These are phyloP conservation scores for Raja brachyura DNA, from an alignment of 2,113 vertebrate genomes.

Conservation along the genomic window DNA sequence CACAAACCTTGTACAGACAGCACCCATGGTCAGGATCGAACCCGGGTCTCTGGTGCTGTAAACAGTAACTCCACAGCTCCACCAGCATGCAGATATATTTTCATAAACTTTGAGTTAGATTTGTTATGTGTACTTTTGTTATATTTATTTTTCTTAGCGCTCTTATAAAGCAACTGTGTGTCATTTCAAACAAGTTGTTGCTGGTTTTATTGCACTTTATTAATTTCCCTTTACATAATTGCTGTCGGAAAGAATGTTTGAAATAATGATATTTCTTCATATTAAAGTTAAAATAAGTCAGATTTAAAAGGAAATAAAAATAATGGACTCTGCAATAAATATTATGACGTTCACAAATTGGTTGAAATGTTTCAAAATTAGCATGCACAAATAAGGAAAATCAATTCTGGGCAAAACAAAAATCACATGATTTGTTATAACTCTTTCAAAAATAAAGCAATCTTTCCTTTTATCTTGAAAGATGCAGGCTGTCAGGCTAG, in stretches of 20 bases:
- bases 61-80: no score
- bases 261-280: background rate
- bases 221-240: background rate
- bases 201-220: background rate
- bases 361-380: constrained; percentile 7
- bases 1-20: no score
- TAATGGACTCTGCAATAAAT: background rate
- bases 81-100: no score
- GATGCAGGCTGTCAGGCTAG: background rate
- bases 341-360: background rate
- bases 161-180: no score
- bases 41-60: no score
- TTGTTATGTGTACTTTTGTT: no score
- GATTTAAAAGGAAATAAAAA: background rate
- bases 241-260: background rate
- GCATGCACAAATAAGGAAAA: background rate
- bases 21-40: no score
- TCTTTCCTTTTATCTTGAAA: background rate
- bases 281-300: background rate
- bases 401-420: background rate
- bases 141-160: no score
- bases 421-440: background rate
- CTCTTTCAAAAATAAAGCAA: constrained; percentile 1
- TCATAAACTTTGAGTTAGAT: no score
- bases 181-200: no score